phyloP scores from a whole-genome alignment of 2,797 vertebrate genomes.

The Hapalemur alaotrensis region DNA sequence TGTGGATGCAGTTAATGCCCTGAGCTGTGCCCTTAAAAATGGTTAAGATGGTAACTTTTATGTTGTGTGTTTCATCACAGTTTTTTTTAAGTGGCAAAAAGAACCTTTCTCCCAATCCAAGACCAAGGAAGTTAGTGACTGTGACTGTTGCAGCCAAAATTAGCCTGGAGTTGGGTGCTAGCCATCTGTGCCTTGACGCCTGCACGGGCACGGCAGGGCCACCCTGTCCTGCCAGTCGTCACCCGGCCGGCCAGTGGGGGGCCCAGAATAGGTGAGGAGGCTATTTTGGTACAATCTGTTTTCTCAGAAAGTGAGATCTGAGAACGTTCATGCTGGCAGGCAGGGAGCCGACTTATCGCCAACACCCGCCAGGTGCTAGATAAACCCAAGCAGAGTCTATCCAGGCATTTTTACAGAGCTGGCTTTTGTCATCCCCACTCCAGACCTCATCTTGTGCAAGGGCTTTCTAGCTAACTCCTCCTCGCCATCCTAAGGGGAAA shows the following conservation, averaged over 20 bases:
- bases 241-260: not conserved
- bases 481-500: not conserved
- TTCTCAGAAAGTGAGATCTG: not conserved
- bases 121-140: not conserved
- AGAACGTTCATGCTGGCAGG: not conserved
- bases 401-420: not conserved
- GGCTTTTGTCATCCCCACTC: not conserved
- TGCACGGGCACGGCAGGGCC: not conserved
- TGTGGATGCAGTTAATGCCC: no score
- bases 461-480: not conserved
- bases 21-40: no score
- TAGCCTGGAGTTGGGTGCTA: not conserved
- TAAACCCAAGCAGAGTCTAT: not conserved
- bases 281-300: conserved; percentile 12
- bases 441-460: not conserved
- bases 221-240: not conserved
- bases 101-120: not conserved
- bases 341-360: not conserved
- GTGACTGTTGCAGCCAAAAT: not conserved
- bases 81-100: not conserved
- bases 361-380: not conserved
- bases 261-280: conserved; percentile 3
- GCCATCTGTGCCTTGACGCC: not conserved
- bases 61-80: not conserved
- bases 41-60: not conserved